Base-by-base conservation (phyloP, 2,113 vertebrate genomes). In the Entelurus aequoreus region DNA sequence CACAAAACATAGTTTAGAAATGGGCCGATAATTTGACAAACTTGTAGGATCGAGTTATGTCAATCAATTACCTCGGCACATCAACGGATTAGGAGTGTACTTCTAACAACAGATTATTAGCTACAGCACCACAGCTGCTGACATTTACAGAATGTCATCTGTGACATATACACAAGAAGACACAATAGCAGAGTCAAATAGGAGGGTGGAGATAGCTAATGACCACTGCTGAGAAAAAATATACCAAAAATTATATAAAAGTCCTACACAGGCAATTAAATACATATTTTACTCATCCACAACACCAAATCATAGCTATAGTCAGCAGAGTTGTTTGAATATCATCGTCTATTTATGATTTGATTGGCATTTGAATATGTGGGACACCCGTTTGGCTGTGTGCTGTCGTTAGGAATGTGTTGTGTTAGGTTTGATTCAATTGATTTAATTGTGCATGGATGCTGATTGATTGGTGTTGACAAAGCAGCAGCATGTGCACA, bases 81-180 rank as follows among this genome's bases (percentile, higher is more conserved):
- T 3, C 48, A 8, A 8, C 48, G 11, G 65, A 74, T 74, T 62
- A 74, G 66, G 51, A 79, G 65, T 67, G 55, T 54, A 54, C 63
- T 75, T 55, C 10, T 78, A 81, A 79, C 70, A 74, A 84, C 68
- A 66, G 67, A 81, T 84, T 73, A 83, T 79, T 65, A 77, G 71
- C 75, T 55, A 65, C 63, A 16, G n/a, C 1, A 49, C 48, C 73
- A 68, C 76, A 82, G 74, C 77, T 79, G 75, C 69, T 82, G 75
- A 69, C 69, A 80, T 80, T 79, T 82, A 60, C 69, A 72, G 63
- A 81, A 76, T 80, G 71, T 82, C 74, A 77, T 75, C 67, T 69
- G 80, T 71, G 75, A 60, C 63, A 79, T 72, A 70, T 56, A 72
- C 60, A 65, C 70, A 65, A 21, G 8, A 21, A 66, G 64, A 68